These are phyloP conservation scores for Pherbina coryleti DNA, from an alignment of 2,888 invertebrate species.

Conservation along the genomic window DNA sequence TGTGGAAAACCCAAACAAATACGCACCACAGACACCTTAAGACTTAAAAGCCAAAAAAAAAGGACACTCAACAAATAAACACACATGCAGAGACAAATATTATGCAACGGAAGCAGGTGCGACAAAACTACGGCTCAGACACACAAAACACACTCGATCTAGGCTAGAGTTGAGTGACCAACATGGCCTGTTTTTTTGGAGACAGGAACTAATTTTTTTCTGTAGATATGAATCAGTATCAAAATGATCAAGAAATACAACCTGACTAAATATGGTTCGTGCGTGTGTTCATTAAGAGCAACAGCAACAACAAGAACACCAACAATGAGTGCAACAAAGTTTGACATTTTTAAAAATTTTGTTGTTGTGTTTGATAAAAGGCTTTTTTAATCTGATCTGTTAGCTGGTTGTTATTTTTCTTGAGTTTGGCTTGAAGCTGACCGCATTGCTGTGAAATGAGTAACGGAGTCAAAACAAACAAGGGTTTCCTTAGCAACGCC, in stretches of 20 bases:
- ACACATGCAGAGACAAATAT: constrained; percentile 4
- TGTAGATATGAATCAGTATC: constrained; percentile 4
- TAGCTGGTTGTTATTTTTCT: background rate
- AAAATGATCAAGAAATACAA: background rate
- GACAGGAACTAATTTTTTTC: background rate
- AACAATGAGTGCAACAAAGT: background rate
- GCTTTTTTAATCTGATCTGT: background rate
- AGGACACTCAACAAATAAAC: background rate
- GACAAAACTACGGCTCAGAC: background rate
- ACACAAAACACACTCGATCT: background rate
- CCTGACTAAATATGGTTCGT: background rate
- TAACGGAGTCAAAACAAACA: background rate
- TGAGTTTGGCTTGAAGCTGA: background rate
- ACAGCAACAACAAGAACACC: background rate
- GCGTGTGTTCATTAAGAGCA: background rate
- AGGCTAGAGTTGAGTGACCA: constrained; percentile 7
- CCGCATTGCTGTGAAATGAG: constrained; percentile 8
- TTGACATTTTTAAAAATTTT: background rate
- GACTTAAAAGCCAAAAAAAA: background rate
- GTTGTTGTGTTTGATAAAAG: background rate
- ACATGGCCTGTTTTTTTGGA: background rate
- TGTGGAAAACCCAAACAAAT: background rate
- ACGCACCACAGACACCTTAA: background rate
- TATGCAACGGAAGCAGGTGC: constrained; percentile 20
- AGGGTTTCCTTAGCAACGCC: constrained; percentile 1